Base-by-base conservation (phyloP, 1,140 invertebrate species). In the Campoletis sonorensis region DNA sequence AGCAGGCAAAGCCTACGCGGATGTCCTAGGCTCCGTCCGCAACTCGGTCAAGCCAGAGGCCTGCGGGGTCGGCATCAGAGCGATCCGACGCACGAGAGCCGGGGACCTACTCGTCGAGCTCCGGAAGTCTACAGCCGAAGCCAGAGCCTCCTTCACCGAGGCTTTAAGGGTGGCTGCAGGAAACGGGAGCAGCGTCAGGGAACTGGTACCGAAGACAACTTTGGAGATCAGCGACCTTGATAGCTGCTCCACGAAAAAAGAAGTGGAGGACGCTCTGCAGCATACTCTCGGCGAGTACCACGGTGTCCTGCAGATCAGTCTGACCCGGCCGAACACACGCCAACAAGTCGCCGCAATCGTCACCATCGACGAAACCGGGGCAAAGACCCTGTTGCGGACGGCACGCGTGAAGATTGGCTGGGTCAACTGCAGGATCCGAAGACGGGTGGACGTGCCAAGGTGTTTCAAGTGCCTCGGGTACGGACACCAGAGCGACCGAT, bases 141-240 rank as follows among this genome's bases (percentile, higher is more conserved):
- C 64, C 8, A 64, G 58, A 10, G 4, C 58, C 21, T n/a, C 58
- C 1, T 64, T 64, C 11, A 23, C 58, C 18, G 58, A 64, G 27
- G 64, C 64, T 13, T 11, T 67, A 0, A 13, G 27, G 1, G 27
- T 26, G 30, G 64, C 23, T 8, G n/a, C 30, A 10, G 75, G 49
- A 1, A 23, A 13, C 2, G 33, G 13, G 4, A 61, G 75, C 49
- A 37, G 23, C 49, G 37, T 76, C 73, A 76, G 40, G 21, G 49
- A 54, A 49, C 40, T 76, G 30, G 21, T 23, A n/a, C 40, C 73
- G 3, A 49, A 37, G 5, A 0, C 40, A 3, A 49, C 4, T 15
- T 18, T 76, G n/a, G 73, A 76, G n/a, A 76, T 76, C 30, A 13
- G 73, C 1, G 73, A 51, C 73, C 30, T 76, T 4, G 73, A 76